phyloP scores from a whole-genome alignment of 2,113 vertebrate genomes.

The Dipodomys ordii region DNA sequence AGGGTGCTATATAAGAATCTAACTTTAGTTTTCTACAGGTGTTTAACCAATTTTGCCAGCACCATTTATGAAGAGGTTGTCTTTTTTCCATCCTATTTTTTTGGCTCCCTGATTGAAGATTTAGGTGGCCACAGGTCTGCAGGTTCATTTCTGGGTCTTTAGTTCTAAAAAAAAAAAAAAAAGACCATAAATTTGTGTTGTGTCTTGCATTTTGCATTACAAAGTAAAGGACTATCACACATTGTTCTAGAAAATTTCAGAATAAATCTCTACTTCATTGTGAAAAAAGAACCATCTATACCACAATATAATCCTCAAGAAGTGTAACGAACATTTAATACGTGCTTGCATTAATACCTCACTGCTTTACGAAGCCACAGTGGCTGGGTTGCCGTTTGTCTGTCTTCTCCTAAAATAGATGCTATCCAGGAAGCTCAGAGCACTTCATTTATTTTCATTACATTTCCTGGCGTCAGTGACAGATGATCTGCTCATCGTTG shows the following conservation, averaged over 20 bases:
- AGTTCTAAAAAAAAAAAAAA: no score
- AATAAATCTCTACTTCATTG: slow-evolving; percentile 59
- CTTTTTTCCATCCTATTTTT: no score
- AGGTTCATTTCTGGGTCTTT: no score
- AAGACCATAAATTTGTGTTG: background rate
- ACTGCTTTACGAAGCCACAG: background rate
- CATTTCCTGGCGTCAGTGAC: slow-evolving; percentile 3
- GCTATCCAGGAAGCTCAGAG: slow-evolving; percentile 6
- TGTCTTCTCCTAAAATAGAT: slow-evolving; percentile 1
- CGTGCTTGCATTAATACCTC: background rate
- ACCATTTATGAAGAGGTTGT: no score
- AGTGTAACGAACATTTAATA: slow-evolving; percentile 15
- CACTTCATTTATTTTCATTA: slow-evolving; percentile 64
- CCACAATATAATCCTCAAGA: background rate
- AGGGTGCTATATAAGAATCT: no score
- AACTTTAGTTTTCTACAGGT: no score
- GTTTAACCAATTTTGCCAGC: no score
- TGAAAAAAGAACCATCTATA: background rate
- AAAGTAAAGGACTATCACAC: slow-evolving; percentile 64
- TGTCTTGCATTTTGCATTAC: slow-evolving; percentile 75
- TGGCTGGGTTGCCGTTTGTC: background rate
- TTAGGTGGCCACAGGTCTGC: no score
- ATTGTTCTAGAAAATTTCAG: slow-evolving; percentile 73
- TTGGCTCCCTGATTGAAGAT: no score
- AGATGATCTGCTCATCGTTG: background rate